phyloP scores from a whole-genome alignment of 2,113 vertebrate species.

The Prolemur simus region DNA sequence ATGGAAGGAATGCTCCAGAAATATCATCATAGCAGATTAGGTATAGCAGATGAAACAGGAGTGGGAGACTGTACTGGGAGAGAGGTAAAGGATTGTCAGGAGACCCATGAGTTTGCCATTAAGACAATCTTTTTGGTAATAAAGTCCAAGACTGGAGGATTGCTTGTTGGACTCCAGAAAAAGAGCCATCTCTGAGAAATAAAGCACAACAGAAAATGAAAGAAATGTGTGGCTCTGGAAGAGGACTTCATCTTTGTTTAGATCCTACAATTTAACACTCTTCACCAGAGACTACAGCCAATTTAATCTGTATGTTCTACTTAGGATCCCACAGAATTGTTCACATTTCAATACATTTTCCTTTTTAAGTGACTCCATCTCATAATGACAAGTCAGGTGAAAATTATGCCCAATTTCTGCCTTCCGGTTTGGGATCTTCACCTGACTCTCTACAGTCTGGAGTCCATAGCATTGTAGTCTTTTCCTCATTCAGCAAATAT shows the following conservation, averaged over 20 bases:
- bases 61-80: not conserved
- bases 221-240: not conserved
- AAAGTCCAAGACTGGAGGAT: not conserved
- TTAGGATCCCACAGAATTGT: not conserved
- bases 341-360: not conserved
- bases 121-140: not conserved
- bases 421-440: not conserved
- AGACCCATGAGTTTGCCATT: not conserved
- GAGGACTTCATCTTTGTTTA: not conserved
- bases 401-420: not conserved
- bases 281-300: not conserved
- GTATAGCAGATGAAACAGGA: not conserved
- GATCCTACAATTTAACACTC: not conserved
- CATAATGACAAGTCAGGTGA: not conserved
- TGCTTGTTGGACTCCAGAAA: not conserved
- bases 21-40: not conserved
- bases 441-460: not conserved
- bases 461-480: not conserved
- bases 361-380: not conserved
- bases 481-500: not conserved
- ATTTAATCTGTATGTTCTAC: not conserved
- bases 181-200: not conserved
- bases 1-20: constrained; percentile 32
- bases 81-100: not conserved
- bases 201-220: not conserved